Conservation (phyloP, 2,113 vertebrate species). For the Trinectes maculatus region DNA sequence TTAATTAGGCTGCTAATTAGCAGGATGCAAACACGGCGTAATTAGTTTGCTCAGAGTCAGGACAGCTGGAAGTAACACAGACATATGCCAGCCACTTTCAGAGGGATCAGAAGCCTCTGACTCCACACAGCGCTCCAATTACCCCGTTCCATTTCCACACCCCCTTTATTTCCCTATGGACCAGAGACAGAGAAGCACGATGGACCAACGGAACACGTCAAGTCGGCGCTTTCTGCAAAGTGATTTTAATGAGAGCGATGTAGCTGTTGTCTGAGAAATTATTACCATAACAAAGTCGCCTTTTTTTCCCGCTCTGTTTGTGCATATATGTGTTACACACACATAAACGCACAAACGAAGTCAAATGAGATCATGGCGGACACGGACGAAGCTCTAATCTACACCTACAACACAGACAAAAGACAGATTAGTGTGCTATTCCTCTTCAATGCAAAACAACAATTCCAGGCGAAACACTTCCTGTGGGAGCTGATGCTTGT, state of each 20-base stretch:
- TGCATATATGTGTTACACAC: neutral
- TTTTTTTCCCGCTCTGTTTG: neutral
- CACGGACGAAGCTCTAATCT: conserved; percentile 11
- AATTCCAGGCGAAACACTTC: conserved; percentile 5
- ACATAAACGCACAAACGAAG: neutral
- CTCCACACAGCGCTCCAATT: conserved; percentile 70
- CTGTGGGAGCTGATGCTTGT: conserved; percentile 15
- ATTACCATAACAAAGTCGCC: too few relatives aligned
- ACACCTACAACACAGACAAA: conserved; percentile 1
- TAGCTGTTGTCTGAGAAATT: too few relatives aligned
- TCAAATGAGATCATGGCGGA: conserved; percentile 3
- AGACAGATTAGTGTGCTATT: conserved; percentile 12
- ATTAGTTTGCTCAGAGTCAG: conserved; percentile 66
- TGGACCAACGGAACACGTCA: neutral
- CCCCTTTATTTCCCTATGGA: conserved; percentile 21
- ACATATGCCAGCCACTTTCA: conserved; percentile 61
- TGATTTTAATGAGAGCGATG: conserved; percentile 16
- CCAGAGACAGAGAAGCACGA: conserved; percentile 7
- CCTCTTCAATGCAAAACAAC: conserved; percentile 20
- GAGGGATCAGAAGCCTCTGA: conserved; percentile 44
- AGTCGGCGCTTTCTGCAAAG: conserved; percentile 5
- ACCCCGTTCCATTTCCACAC: conserved; percentile 46
- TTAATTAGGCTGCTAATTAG: conserved; percentile 76
- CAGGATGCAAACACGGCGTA: conserved; percentile 66
- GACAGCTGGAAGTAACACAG: conserved; percentile 59